A percentile compares a stretch with the other conserved stretches of the same genome.
phyloP scores from a whole-genome alignment of 2,113 vertebrate genomes.

The Erinaceus europaeus region DNA sequence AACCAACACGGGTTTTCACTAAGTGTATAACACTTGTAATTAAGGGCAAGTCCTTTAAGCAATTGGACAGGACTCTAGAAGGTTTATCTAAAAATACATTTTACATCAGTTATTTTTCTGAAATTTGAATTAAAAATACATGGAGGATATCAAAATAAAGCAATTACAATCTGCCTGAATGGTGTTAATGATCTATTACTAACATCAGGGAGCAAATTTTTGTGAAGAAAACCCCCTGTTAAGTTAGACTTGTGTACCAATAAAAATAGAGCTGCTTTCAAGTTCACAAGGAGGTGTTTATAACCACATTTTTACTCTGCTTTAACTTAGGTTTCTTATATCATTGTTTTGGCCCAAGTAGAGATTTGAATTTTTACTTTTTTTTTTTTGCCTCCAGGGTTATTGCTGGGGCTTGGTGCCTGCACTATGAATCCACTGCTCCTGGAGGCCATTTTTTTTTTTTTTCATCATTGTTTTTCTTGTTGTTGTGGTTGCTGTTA shows the following conservation, averaged over 20 bases:
- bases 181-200: background rate
- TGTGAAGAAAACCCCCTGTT: background rate
- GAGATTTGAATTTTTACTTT: slow-evolving; percentile 46
- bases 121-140: slow-evolving; percentile 7
- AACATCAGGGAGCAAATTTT: background rate
- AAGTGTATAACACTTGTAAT: slow-evolving; percentile 79
- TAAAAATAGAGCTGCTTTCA: background rate
- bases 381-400: no score
- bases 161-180: slow-evolving; percentile 49
- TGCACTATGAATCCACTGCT: no score
- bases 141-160: background rate
- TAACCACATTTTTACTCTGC: background rate
- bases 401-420: no score
- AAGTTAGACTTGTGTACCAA: background rate
- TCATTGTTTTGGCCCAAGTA: background rate
- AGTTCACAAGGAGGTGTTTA: slow-evolving; percentile 27
- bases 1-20: slow-evolving; percentile 77
- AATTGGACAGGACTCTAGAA: slow-evolving; percentile 53
- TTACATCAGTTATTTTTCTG: slow-evolving; percentile 13
- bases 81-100: slow-evolving; percentile 66
- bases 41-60: slow-evolving; percentile 76
- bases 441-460: no score
- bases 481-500: no score
- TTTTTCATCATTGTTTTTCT: no score
- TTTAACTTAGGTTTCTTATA: slow-evolving; percentile 22